Evolutionary conservation across 2,113 vertebrate species (phyloP), one percentile per base, ranked within the genome.

Genomic region (Mormoops blainvillei): DNA sequence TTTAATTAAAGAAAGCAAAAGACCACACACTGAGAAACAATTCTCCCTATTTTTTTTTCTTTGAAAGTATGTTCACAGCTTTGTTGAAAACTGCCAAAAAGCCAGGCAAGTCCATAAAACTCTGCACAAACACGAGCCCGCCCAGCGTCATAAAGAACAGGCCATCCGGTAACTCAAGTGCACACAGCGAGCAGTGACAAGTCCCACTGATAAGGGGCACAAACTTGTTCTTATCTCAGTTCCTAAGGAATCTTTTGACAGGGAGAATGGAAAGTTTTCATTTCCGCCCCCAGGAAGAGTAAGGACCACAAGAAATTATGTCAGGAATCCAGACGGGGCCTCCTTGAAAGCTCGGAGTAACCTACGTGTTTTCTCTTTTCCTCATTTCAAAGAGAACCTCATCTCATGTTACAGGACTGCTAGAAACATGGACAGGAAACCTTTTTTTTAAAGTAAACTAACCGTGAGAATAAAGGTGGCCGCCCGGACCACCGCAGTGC

Each of bases 191-290:
- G 20, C 45, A 84, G 36, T 56, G 61, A 94, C 82, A 95, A 85
- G 28, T 43, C 16, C 63, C 31, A 24, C n/a, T 22, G 96, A 96
- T 93, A 94, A 94, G 56, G 38, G 58, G 82, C 26, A 6, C 38
- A 41, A 43, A 90, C 48, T 65, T 50, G 48, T 38, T 78, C 94
- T 94, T 91, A 92, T 94, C 95, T 93, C 43, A 50, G 73, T 92
- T 96, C 82, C 94, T 82, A 76, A 95, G 91, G 91, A 92, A 33
- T 94, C 54, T 84, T 96, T 61, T 71, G 38, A 96, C 61, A 91
- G 76, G 36, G 88, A 58, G 33, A 86, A 86, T 18, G n/a, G n/a
- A 36, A 84, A 88, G 54, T 6, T 86, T 94, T 97, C 70, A 67
- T 95, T 97, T 92, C 94, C 71, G n/a, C 94, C 45, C 31, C 54